Evolutionary conservation across 64 coral and sea anemone species (phyloP).

Genomic region (Orbicella faveolata): DNA sequence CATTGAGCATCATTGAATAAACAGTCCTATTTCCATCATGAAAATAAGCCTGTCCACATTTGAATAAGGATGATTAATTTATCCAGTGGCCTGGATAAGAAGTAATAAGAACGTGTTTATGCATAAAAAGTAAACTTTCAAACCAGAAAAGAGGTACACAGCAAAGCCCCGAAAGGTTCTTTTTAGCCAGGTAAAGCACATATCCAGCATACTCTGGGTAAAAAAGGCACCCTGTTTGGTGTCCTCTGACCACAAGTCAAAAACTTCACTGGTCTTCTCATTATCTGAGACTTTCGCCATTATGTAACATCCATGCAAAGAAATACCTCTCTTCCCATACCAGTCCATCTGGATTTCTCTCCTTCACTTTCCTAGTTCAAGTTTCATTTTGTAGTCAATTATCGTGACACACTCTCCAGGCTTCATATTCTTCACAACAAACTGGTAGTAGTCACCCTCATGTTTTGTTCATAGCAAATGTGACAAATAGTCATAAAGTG

Average conservation of each 20-base stretch:
- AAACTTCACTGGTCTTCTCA: not conserved
- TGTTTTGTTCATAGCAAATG: not conserved
- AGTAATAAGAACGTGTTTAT: no score
- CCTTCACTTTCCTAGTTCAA: not conserved
- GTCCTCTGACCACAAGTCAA: slow-evolving; percentile 18
- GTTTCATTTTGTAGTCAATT: slow-evolving; percentile 17
- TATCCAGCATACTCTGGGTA: not conserved
- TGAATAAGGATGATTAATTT: no score
- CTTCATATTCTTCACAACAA: not conserved
- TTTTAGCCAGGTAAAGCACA: slow-evolving; percentile 14
- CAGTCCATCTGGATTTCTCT: not conserved
- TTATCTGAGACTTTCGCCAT: not conserved
- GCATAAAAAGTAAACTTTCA: no score
- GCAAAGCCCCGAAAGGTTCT: not conserved
- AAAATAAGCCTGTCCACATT: no score
- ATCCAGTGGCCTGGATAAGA: no score
- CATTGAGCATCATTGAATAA: no score
- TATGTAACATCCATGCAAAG: not conserved
- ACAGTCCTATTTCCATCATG: no score
- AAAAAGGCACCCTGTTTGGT: slow-evolving; percentile 32
- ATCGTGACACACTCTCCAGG: not conserved
- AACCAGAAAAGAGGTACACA: slow-evolving; percentile 30
- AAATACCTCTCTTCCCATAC: slow-evolving; percentile 20
- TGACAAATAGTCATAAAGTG: not conserved
- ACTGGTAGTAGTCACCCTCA: not conserved